phyloP scores from a whole-genome alignment of 1,140 invertebrate genomes.

The Ceratoteleas bidentatus region DNA sequence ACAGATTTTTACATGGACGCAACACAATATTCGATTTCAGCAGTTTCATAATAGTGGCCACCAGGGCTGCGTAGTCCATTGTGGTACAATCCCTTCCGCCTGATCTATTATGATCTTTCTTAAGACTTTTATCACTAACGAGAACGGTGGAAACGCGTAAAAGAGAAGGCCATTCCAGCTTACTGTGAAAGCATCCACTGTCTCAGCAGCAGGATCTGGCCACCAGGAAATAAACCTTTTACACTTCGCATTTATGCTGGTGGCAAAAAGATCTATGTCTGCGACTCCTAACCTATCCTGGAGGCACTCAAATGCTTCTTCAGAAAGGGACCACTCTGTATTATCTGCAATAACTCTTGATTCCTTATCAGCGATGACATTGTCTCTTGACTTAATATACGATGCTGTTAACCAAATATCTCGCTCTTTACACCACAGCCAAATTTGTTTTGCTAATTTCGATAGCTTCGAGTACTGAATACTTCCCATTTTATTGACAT shows the following conservation, averaged over 20 bases:
- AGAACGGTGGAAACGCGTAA: background rate
- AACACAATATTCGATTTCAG: background rate
- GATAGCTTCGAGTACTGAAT: no score
- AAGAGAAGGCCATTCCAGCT: background rate
- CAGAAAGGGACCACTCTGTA: background rate
- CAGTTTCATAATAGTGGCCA: background rate
- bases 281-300: background rate
- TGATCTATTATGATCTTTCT: background rate
- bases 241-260: background rate
- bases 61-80: background rate
- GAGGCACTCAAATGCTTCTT: background rate
- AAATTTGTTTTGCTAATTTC: no score
- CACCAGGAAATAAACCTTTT: background rate
- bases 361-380: background rate
- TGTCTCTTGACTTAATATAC: background rate
- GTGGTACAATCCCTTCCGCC: background rate
- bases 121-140: background rate
- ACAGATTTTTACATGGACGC: background rate
- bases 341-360: background rate
- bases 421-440: no score
- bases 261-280: background rate
- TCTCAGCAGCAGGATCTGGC: background rate
- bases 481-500: no score
- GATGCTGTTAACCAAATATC: background rate
- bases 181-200: conserved; percentile 3